Evolutionary conservation across 2,113 vertebrate genomes (phyloP).

Genomic region (Chaetodon trifascialis): DNA sequence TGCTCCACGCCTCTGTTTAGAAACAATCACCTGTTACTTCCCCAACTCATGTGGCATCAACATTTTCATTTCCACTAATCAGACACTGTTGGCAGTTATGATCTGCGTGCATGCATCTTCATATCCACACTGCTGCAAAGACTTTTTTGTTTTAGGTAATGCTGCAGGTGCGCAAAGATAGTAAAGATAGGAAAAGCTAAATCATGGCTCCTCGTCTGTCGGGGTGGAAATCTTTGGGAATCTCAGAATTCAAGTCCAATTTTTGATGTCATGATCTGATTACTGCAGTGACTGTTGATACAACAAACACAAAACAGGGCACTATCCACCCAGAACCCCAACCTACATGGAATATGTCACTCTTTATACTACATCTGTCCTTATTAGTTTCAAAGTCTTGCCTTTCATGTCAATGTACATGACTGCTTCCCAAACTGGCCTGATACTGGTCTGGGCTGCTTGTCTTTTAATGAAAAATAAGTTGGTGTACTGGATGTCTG

Average conservation of each 20-base stretch:
- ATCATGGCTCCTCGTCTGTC: not conserved
- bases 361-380: too few relatives aligned
- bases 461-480: not conserved
- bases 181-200: too few relatives aligned
- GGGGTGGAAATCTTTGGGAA: not conserved
- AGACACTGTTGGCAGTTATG: not conserved
- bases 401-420: too few relatives aligned
- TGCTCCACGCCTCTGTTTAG: slow-evolving; percentile 28
- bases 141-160: not conserved
- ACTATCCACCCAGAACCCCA: too few relatives aligned
- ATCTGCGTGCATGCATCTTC: slow-evolving; percentile 22
- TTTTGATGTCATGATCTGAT: not conserved
- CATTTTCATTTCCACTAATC: slow-evolving; percentile 23
- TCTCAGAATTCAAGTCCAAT: not conserved
- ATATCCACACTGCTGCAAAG: slow-evolving; percentile 11
- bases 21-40: slow-evolving; percentile 55
- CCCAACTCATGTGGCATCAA: slow-evolving; percentile 16
- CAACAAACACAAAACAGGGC: not conserved
- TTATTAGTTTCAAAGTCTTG: too few relatives aligned
- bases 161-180: slow-evolving; percentile 27
- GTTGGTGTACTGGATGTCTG: not conserved
- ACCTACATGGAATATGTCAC: too few relatives aligned
- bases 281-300: not conserved
- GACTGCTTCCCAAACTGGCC: too few relatives aligned
- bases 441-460: not conserved